These are phyloP conservation scores for Notolabrus celidotus DNA, from an alignment of 2,797 vertebrate species.

Conservation along the genomic window DNA sequence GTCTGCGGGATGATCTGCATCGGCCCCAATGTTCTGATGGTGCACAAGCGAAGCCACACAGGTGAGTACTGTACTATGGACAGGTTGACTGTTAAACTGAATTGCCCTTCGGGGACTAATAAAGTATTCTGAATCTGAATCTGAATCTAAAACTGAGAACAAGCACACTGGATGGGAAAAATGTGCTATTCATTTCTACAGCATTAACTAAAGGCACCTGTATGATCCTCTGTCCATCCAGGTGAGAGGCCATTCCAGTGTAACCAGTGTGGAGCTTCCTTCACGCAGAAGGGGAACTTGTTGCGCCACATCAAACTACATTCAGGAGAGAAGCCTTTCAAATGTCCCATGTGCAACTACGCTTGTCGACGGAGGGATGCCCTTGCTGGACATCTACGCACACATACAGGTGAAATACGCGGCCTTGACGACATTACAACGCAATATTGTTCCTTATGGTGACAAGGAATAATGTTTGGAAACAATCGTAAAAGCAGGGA, in stretches of 20 bases:
- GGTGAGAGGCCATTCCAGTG: constrained; percentile 97
- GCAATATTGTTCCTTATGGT: not conserved
- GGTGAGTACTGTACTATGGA: too few species aligned
- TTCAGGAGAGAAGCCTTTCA: constrained; percentile 98
- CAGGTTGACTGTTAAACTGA: too few species aligned
- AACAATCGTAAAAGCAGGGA: constrained; percentile 9
- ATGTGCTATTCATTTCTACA: not conserved
- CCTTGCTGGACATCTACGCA: constrained; percentile 95
- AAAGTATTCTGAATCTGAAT: too few species aligned
- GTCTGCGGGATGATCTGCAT: constrained; percentile 97
- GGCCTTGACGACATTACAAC: constrained; percentile 4
- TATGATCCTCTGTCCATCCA: constrained; percentile 55
- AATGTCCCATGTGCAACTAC: constrained; percentile 96
- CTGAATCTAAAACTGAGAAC: too few species aligned
- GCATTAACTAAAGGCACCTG: not conserved
- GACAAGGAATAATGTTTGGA: not conserved
- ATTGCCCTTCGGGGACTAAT: too few species aligned
- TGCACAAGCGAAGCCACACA: constrained; percentile 98
- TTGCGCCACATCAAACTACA: constrained; percentile 97
- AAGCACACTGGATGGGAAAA: not conserved
- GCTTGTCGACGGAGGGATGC: constrained; percentile 95
- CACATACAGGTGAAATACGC: constrained; percentile 91
- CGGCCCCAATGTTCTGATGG: constrained; percentile 97
- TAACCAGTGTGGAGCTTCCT: constrained; percentile 97
- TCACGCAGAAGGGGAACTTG: constrained; percentile 98